Base-by-base conservation (phyloP, 1,140 invertebrate genomes). In the Musca vetustissima region DNA sequence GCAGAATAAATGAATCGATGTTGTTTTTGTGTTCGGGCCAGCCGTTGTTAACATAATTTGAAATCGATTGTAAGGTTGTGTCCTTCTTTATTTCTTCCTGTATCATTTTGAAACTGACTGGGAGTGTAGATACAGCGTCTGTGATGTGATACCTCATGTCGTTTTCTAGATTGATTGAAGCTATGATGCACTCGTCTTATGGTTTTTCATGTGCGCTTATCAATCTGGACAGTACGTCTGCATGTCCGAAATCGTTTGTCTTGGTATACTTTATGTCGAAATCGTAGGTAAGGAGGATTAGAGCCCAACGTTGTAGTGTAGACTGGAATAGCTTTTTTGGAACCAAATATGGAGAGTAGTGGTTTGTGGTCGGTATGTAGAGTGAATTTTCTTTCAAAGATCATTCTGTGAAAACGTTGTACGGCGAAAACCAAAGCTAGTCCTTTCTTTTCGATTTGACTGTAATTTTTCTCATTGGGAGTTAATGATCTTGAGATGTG, bases 331-430 rank as follows among this genome's bases (percentile, higher is more conserved):
- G 71, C 71, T 57, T 74, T 76, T 73, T 76, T 64, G 36, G 49
- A 52, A 19, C 70, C 69, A 64, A 84, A 82, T 59, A 84, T 75
- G n/a, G 68, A 52, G 14, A 78, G 28, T 43, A 86, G 70, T 6
- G 84, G 83, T 64, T 82, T 78, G 66, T 85, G 84, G 66, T 86
- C 84, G 13, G 82, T 85, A 21, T 78, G 49, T 9, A 83, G 64
- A 17, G 69, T 75, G 67, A 85, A 82, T 64, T 73, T 67, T 24
- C 68, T 70, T 13, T 83, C 84, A 52, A 53, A 72, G 11, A 73
- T 71, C 77, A 77, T 82, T 65, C 76, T 68, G 67, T 77, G 74
- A 74, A 83, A 17, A 78, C 47, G 76, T 76, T 32, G 17, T 8
- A 28, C 28, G 28, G 3, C 28, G 28, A 28, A 28, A 28, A 28